Conservation (phyloP, 2,888 invertebrate species). For the Heliconius cydno region DNA sequence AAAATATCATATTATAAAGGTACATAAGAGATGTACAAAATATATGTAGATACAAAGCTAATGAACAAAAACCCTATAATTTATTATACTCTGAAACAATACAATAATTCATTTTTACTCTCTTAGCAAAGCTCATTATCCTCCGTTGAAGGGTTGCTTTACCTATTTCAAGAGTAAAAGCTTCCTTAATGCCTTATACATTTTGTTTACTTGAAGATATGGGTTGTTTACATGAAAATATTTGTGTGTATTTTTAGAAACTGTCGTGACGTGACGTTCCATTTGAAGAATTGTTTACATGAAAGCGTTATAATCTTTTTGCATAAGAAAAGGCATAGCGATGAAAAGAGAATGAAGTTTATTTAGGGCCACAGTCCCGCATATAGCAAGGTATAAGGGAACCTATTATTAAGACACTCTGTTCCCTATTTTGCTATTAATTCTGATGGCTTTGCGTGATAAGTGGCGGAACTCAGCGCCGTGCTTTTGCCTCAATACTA, state of each 20-base stretch:
- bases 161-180: constrained; percentile 21
- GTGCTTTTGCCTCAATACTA: no score
- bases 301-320: neutral
- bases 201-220: constrained; percentile 1
- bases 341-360: no score
- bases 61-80: neutral
- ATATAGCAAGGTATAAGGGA: no score
- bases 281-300: neutral
- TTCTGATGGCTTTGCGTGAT: no score
- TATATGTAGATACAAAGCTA: neutral
- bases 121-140: constrained; percentile 11
- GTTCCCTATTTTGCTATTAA: no score
- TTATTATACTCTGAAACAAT: constrained; percentile 16
- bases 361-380: no score
- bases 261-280: no score
- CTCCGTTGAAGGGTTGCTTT: constrained; percentile 15
- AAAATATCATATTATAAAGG: no score
- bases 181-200: neutral
- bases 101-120: constrained; percentile 21
- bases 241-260: neutral
- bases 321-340: no score
- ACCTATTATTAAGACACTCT: no score
- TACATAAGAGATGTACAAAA: no score
- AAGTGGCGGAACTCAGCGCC: no score
- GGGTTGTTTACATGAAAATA: neutral